Base-by-base conservation (phyloP, 2,113 vertebrate species). In the Aramus guarauna region DNA sequence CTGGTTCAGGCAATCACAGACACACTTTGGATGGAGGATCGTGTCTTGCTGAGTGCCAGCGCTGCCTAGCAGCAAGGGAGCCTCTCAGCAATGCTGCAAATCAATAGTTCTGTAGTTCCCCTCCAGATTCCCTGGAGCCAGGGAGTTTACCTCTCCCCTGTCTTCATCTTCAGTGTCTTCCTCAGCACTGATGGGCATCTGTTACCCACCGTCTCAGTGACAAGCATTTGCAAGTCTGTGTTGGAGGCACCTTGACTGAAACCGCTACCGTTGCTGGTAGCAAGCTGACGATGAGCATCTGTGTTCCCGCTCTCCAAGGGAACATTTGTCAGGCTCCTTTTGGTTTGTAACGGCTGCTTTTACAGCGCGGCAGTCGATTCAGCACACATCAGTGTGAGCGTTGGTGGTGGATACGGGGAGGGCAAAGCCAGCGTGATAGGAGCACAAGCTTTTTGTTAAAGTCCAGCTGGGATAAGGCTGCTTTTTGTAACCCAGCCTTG, bases 61-160 rank as follows among this genome's bases (percentile, higher is more conserved):
- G 3, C 79, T 92, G 41, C 58, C 78, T 85, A 63, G 77, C 84
- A 97, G 84, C 87, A 27, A 71, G 45, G 68, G 68, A 86, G 55
- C 59, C 84, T 89, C 76, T 84, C 72, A 37, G 47, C 45, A 41
- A 5, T 1, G 52, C 76, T 87, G 55, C 56, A 62, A 18, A 88
- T 74, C 88, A 77, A 18, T 83, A 63, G n/a, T 1, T 7, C 76
- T 77, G 26, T 6, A 47, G 15, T 36, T 47, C 24, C 55, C 43
- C 50, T 92, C 55, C 73, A 75, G 10, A 59, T 66, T 83, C 56
- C 63, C 64, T 43, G 17, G 36, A 71, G 32, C 21, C 37, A 20
- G 29, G 71, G 60, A 39, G 19, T 48, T 92, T 50, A 17, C 27
- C n/a, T 85, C 41, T 87, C 53, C 32, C 37, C 7, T 32, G 4